Percentiles rank a stretch among this genome's conserved stretches.
Conservation (phyloP, 2,888 invertebrate species). For the Norana najaformis region DNA sequence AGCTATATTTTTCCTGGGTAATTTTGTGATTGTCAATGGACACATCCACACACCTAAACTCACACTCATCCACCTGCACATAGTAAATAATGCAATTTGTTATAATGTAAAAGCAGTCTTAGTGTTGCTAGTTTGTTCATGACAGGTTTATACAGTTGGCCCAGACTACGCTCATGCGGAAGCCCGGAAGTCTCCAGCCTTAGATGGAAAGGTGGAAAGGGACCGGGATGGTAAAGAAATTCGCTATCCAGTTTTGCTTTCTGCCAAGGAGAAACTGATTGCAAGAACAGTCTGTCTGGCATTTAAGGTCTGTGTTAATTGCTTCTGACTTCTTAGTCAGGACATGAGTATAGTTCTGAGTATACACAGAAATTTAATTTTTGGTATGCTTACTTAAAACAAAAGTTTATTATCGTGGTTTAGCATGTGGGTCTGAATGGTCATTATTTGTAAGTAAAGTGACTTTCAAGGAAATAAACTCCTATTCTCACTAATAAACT, state of each 20-base stretch:
- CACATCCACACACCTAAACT: background rate
- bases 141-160: conserved; percentile 94
- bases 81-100: too few species aligned
- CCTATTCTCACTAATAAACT: too few species aligned
- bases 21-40: background rate
- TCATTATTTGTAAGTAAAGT: too few species aligned
- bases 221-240: conserved; percentile 96
- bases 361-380: too few species aligned
- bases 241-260: conserved; percentile 95
- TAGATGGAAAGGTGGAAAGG: conserved; percentile 96
- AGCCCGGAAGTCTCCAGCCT: conserved; percentile 94
- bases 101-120: too few species aligned
- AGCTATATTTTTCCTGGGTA: background rate
- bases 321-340: background rate
- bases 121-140: background rate
- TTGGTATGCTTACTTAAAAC: too few species aligned
- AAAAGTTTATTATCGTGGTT: too few species aligned
- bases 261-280: conserved; percentile 94
- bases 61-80: background rate
- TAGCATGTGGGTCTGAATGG: too few species aligned
- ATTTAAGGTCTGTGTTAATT: conserved; percentile 61
- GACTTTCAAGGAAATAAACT: too few species aligned
- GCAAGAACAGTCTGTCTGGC: conserved; percentile 88
- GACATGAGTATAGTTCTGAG: background rate
- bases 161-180: conserved; percentile 99